Evolutionary conservation across 2,113 vertebrate species (phyloP), one percentile per base, ranked within the genome.

Genomic region (Genyomyrus donnyi): DNA sequence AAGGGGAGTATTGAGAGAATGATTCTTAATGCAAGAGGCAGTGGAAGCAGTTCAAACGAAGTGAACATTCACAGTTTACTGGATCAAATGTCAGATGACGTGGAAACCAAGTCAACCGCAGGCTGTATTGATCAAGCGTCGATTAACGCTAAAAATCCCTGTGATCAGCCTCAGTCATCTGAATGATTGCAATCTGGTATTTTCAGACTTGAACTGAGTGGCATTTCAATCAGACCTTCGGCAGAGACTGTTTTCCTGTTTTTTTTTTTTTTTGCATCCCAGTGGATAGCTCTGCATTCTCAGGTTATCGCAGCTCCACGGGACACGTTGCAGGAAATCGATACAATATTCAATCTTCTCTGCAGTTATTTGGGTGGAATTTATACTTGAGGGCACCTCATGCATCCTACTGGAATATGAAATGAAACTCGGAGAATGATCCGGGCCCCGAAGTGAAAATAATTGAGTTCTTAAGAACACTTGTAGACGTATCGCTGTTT

Each of bases 131-230:
- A n/a, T 24, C 21, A n/a, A 31, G 24, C 21, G 10, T 15, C 24
- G 84, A 85, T 85, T 27, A 48, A 46, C 10, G 5, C 45, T 48
- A 27, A 46, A 27, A 45, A 49, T 85, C 46, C 10, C 83, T 2
- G 45, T 7, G 83, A 85, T 48, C 45, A 49, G 84, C 84, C 46
- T 85, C 46, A 85, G 46, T 85, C 42, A 85, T 85, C 84, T 85
- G 84, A 85, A 85, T 85, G 84, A 85, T 48, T 85, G 84, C 84
- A 46, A 50, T 85, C 48, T 48, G 48, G 46, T 85, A 49, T 42
- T 49, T 45, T 49, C 83, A 49, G 83, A 49, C 48, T 49, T n/a
- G 21, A 85, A 85, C 45, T 49, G 35, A 85, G n/a, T 85, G 84
- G 84, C 45, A 27, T 85, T 85, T 85, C 84, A 85, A 27, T 85